Percentiles rank a stretch among this genome's conserved stretches.
These are phyloP conservation scores for Erannis defoliaria DNA, from an alignment of 2,888 invertebrate species.

Conservation along the genomic window DNA sequence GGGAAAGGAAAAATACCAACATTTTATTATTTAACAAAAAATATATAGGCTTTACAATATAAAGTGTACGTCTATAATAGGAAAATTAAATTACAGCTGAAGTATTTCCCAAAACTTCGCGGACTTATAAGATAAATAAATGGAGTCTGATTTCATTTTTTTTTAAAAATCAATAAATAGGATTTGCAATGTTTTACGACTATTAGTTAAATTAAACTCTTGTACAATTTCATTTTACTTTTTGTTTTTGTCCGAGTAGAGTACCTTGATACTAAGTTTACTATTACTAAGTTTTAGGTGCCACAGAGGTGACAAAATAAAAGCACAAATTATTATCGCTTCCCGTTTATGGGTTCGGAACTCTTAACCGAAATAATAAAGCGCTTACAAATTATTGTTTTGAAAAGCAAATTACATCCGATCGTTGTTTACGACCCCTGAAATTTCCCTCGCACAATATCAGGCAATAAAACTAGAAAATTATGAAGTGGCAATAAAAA, in stretches of 20 bases:
- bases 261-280: too few relatives aligned
- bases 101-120: not conserved
- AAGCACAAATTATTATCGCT: constrained; percentile 13
- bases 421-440: constrained; percentile 32
- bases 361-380: constrained; percentile 27
- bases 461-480: constrained; percentile 55
- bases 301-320: constrained; percentile 18
- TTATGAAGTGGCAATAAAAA: constrained; percentile 68
- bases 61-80: not conserved
- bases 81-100: constrained; percentile 1
- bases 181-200: not conserved
- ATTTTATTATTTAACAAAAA: constrained; percentile 17
- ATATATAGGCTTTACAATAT: constrained; percentile 9
- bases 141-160: not conserved
- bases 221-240: not conserved
- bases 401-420: constrained; percentile 29
- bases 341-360: constrained; percentile 14
- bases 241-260: too few relatives aligned
- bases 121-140: not conserved
- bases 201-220: not conserved
- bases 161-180: not conserved
- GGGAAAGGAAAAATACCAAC: constrained; percentile 20
- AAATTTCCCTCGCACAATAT: constrained; percentile 37
- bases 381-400: constrained; percentile 32
- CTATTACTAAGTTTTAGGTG: constrained; percentile 1